Base-by-base conservation (phyloP, 2,113 vertebrate genomes). In the Oncorhynchus keta region DNA sequence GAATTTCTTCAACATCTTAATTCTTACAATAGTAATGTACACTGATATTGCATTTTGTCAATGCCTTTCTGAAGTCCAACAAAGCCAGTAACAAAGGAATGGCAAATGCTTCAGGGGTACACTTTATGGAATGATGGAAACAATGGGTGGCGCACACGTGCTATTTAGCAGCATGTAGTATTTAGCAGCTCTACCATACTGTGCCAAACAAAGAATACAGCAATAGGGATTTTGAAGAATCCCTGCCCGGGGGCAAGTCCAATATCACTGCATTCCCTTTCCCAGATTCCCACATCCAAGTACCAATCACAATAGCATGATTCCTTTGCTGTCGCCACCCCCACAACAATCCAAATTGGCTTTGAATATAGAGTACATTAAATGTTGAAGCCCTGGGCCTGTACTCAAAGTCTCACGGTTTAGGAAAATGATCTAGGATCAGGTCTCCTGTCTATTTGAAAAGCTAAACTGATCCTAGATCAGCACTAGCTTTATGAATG, bases 301-400 rank as follows among this genome's bases (percentile, higher is more conserved):
- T 83, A 39, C 61, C 22, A 24, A 64, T 20, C 30, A 20, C 30
- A 61, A 73, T 24, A 45, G 66, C 32, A 45, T 45, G 39, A 45
- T 45, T 45, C 39, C 39, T 45, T 74, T 49, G 39, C 8, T 4
- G 55, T 70, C 14, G 22, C 59, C 78, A 76, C 49, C 5, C 65
- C 64, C 11, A 76, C 75, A 76, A 5, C 45, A 76, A 66, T 61
- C 70, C 65, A 84, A 77, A 77, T 62, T 70, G 70, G 75, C 81
- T 84, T 78, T 77, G 80, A 89, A 89, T 87, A 76, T 78, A 66
- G 75, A 76, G 39, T 39, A 9, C 39, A 39, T 39, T 39, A 39
- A 39, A 39, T 39, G 8, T 39, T 9, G 8, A 39, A 9, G 39
- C 39, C 39, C 39, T 39, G 39, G 39, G 39, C 39, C 39, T 39